Conservation (phyloP, 2,113 vertebrate species). For the Proterorhinus semilunaris region DNA sequence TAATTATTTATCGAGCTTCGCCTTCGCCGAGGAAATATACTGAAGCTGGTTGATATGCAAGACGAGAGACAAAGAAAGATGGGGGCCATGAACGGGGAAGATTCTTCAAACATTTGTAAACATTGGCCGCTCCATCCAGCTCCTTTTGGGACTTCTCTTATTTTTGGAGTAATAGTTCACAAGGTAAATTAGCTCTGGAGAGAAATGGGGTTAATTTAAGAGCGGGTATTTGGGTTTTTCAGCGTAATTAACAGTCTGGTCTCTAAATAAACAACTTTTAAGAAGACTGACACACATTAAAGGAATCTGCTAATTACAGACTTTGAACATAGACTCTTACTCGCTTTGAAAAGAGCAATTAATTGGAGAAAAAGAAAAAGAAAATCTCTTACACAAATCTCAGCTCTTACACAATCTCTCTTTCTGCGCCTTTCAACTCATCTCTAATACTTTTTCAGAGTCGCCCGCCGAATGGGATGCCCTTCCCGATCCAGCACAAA, state of each 20-base stretch:
- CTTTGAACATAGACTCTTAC: conserved; percentile 17
- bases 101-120: conserved; percentile 51
- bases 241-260: conserved; percentile 18
- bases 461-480: background rate
- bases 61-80: conserved; percentile 32
- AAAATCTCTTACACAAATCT: no score
- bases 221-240: conserved; percentile 8
- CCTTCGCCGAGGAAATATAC: conserved; percentile 20
- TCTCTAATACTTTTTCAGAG: background rate
- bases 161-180: conserved; percentile 23
- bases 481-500: background rate
- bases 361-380: background rate
- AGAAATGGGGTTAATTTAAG: conserved; percentile 10
- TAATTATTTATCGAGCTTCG: conserved; percentile 69
- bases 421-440: background rate
- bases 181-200: conserved; percentile 14
- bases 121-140: conserved; percentile 26
- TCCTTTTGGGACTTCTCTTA: conserved; percentile 27
- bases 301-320: conserved; percentile 12
- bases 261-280: conserved; percentile 32
- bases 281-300: conserved; percentile 7
- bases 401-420: background rate
- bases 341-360: background rate
- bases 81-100: conserved; percentile 13
- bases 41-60: conserved; percentile 44